Base-by-base conservation (phyloP, 2,888 invertebrate species). In the Anorthoa munda region DNA sequence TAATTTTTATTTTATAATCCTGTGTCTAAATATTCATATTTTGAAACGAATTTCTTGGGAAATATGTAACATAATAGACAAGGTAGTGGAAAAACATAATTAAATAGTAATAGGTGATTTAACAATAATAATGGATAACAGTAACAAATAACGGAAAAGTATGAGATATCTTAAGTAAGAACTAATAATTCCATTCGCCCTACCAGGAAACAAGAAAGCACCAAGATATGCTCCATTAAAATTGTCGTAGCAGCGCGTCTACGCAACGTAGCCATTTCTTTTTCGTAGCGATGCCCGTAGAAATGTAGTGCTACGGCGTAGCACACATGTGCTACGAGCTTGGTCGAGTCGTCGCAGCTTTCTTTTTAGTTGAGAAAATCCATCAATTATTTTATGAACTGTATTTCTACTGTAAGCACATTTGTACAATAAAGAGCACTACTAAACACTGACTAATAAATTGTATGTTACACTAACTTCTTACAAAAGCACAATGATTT, bases 241-340 rank as follows among this genome's bases (percentile, higher is more conserved):
- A 21, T 18, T 17, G 4, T 31, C 18, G 18, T 58, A 46, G 13
- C 55, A 2, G 9, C 2, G 7, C 15, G 71, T 48, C 39, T 77
- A 58, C 50, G n/a, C 23, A 0, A 18, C 48, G 26, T 55, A 56
- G 73, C 50, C 26, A 75, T 75, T 79, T 75, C 74, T 75, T 53
- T 79, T 51, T 60, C 39, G 46, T 60, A 51, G 73, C 23, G 1
- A 21, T 26, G 2, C 2, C 0, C 2, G 46, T 61, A 46, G 61
- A 51, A 50, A 73, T 46, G 26, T 71, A 15, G 4, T 2, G 31
- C 75, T 76, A 76, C 61, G 75, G 17, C 56, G 61, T 80, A 74
- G 75, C 61, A n/a, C 50, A 73, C 5, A 45, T 17, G 9, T 23
- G 55, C 51, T 74, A 75, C 56, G 31, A 58, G 1, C 12, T 15